A percentile compares a stretch with the other conserved stretches of the same genome.
phyloP scores from a whole-genome alignment of 2,113 vertebrate genomes.

The Muscicapa adusta region DNA sequence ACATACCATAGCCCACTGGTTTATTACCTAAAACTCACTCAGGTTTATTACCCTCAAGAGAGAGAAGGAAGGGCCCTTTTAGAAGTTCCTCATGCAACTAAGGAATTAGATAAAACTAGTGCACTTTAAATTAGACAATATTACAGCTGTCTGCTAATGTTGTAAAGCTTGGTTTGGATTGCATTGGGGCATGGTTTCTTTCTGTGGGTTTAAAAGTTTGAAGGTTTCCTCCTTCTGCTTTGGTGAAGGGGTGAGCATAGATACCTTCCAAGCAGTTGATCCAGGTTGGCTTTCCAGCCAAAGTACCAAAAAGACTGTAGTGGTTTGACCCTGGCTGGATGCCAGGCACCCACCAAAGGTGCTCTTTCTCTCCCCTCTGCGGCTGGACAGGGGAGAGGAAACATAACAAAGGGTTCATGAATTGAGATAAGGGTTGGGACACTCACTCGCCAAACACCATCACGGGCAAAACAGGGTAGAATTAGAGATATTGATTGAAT shows the following conservation, averaged over 20 bases:
- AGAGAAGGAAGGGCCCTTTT: background rate
- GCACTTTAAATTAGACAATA: background rate
- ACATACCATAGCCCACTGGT: background rate
- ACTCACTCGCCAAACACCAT: background rate
- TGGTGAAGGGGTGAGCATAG: background rate
- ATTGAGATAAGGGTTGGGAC: fast-evolving
- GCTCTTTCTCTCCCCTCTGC: background rate
- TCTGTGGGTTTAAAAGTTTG: background rate
- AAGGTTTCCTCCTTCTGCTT: background rate
- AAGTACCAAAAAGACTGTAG: background rate
- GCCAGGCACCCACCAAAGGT: background rate
- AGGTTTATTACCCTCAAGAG: background rate
- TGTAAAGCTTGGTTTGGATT: background rate
- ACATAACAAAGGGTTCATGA: background rate
- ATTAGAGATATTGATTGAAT: background rate
- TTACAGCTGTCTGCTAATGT: background rate
- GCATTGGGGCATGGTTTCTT: fast-evolving
- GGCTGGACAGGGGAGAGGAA: background rate
- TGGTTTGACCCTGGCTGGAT: background rate
- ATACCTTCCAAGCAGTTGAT: background rate
- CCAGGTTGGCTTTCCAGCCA: background rate
- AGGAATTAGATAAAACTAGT: background rate
- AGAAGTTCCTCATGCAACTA: background rate
- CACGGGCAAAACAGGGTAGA: fast-evolving
- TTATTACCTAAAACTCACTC: background rate